Percentiles rank a stretch among this genome's conserved stretches.
phyloP scores from a whole-genome alignment of 2,888 invertebrate genomes.

The Rutpela maculata region DNA sequence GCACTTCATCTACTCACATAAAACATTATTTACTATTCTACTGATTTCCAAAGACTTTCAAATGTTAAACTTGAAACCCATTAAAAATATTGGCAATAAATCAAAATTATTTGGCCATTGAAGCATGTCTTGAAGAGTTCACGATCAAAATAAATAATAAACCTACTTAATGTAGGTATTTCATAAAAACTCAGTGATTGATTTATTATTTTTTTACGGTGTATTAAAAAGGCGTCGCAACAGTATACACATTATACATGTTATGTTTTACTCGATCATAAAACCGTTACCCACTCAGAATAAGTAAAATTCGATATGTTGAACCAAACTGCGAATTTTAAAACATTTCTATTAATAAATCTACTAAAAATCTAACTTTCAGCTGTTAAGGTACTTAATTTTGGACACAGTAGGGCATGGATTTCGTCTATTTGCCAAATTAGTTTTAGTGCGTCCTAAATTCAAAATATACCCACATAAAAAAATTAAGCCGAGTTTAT shows the following conservation, averaged over 20 bases:
- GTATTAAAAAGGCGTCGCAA: neutral
- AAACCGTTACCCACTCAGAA: neutral
- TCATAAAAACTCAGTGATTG: neutral
- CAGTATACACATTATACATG: neutral
- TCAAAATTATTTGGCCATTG: slow-evolving; percentile 7
- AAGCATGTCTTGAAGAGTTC: neutral
- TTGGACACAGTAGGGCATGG: neutral
- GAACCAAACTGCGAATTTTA: neutral
- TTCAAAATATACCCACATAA: neutral
- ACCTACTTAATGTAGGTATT: neutral
- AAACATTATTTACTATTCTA: slow-evolving; percentile 3
- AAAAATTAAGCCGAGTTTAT: neutral
- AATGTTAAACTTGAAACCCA: neutral
- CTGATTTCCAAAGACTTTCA: neutral
- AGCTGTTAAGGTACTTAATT: slow-evolving; percentile 2
- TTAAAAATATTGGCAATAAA: slow-evolving; percentile 7
- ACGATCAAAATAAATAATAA: slow-evolving; percentile 5
- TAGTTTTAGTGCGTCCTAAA: neutral
- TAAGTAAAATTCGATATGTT: neutral
- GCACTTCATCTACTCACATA: neutral
- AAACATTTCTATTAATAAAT: neutral
- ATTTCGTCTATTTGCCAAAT: neutral
- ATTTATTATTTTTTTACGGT: slow-evolving; percentile 7
- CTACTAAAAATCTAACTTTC: neutral
- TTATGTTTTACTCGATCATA: neutral